Percentiles rank a stretch among this genome's conserved stretches.
phyloP scores from a whole-genome alignment of 2,797 vertebrate genomes.

The Channallabes apus region DNA sequence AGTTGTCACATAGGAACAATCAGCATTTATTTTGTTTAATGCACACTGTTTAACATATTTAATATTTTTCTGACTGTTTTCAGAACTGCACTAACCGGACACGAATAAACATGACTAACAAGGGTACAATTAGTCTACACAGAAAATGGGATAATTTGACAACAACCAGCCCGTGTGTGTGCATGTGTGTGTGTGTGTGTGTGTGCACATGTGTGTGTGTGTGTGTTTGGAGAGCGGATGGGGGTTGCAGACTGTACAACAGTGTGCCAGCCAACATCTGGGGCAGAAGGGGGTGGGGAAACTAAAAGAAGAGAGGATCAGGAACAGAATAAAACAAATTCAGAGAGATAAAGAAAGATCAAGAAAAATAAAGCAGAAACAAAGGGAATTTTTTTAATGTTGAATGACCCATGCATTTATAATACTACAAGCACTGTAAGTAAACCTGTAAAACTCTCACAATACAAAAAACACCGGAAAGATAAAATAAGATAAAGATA shows the following conservation, averaged over 20 bases:
- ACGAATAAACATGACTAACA: slow-evolving; percentile 4
- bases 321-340: neutral
- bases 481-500: neutral
- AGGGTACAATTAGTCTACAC: neutral
- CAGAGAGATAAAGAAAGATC: neutral
- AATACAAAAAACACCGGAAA: neutral
- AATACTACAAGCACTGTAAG: neutral
- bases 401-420: neutral
- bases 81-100: neutral
- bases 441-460: neutral
- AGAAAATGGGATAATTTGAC: slow-evolving; percentile 3
- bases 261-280: slow-evolving; percentile 74
- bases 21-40: neutral
- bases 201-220: neutral
- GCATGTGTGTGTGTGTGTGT: slow-evolving; percentile 17
- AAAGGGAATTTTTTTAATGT: neutral
- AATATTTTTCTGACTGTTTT: neutral
- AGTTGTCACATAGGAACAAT: neutral
- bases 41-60: neutral
- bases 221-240: slow-evolving; percentile 32
- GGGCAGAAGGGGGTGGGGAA: slow-evolving; percentile 44
- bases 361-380: neutral
- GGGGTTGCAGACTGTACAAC: slow-evolving; percentile 72
- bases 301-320: neutral
- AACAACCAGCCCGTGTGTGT: slow-evolving; percentile 4